A percentile compares a stretch with the other conserved stretches of the same genome.
Conservation (phyloP, 2,888 invertebrate species). For the Meandrusa payeni region DNA sequence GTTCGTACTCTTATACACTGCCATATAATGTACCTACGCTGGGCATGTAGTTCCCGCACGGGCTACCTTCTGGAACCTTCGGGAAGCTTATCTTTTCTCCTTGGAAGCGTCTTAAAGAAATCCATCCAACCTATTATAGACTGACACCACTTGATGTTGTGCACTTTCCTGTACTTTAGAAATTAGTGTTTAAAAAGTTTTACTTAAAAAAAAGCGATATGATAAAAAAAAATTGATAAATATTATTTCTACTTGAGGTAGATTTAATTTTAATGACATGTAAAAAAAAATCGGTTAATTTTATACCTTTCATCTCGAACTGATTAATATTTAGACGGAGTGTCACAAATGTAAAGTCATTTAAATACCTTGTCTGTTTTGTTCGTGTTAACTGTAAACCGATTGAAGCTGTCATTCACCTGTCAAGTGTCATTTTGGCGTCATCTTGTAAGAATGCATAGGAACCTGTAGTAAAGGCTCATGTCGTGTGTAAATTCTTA, state of each 20-base stretch:
- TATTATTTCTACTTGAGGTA: slow-evolving; percentile 36
- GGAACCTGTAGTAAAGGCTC: no score
- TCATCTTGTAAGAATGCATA: no score
- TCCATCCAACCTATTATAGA: slow-evolving; percentile 79
- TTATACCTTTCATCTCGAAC: slow-evolving; percentile 36
- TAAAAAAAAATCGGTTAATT: slow-evolving; percentile 40
- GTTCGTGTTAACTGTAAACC: no score
- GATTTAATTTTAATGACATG: slow-evolving; percentile 54
- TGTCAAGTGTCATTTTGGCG: no score
- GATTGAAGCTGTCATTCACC: no score
- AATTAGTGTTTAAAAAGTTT: slow-evolving; percentile 42
- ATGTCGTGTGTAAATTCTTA: no score
- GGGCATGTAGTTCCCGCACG: slow-evolving; percentile 15
- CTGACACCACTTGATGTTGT: slow-evolving; percentile 78
- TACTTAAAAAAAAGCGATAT: slow-evolving; percentile 43
- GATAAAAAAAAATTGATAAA: slow-evolving; percentile 47
- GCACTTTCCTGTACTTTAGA: slow-evolving; percentile 72
- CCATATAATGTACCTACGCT: slow-evolving; percentile 35
- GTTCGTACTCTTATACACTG: slow-evolving; percentile 37
- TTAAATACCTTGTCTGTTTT: no score
- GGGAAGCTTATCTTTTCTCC: slow-evolving; percentile 44
- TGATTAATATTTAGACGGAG: no score
- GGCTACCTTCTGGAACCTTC: slow-evolving; percentile 24
- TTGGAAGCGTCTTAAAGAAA: slow-evolving; percentile 50
- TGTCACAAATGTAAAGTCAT: no score